A percentile compares a stretch with the other conserved stretches of the same genome.
These are phyloP conservation scores for Heterodera schachtii DNA, from an alignment of 1,140 invertebrate genomes.

Conservation along the genomic window DNA sequence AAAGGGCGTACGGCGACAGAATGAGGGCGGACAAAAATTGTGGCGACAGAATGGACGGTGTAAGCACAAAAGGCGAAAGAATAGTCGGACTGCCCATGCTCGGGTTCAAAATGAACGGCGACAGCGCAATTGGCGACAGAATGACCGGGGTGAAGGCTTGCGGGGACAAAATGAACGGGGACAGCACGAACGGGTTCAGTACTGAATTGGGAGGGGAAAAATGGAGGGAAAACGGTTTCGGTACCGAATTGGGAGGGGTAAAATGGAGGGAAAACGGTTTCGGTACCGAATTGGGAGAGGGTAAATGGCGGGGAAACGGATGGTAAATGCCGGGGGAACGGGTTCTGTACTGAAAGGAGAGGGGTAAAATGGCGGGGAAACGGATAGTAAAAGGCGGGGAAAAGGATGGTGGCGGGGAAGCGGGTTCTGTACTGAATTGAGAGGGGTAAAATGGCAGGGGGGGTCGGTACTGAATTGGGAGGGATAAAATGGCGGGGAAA, in stretches of 20 bases:
- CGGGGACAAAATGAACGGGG: conserved; percentile 54
- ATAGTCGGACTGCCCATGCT: conserved; percentile 48
- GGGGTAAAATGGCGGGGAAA: conserved; percentile 27
- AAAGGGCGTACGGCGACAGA: conserved; percentile 40
- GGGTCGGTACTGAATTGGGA: conserved; percentile 22
- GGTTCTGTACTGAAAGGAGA: conserved; percentile 8
- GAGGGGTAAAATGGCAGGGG: conserved; percentile 52
- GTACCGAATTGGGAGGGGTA: conserved; percentile 38
- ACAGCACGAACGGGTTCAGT: conserved; percentile 39
- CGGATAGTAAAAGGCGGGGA: conserved; percentile 32
- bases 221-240: conserved; percentile 44
- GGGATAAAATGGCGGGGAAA: conserved; percentile 51
- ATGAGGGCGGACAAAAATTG: conserved; percentile 36
- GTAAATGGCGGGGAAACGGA: conserved; percentile 34
- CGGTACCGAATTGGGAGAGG: conserved; percentile 28
- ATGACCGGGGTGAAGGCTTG: conserved; percentile 55
- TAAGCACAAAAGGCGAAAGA: conserved; percentile 49
- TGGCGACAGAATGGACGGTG: conserved; percentile 44
- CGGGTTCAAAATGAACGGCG: conserved; percentile 52
- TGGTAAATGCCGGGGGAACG: conserved; percentile 31
- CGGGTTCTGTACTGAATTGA: conserved; percentile 31
- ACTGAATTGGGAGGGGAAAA: conserved; percentile 40
- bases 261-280: conserved; percentile 43
- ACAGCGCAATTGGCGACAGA: conserved; percentile 57
- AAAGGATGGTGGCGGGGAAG: conserved; percentile 50